phyloP scores from a whole-genome alignment of 2,888 invertebrate species.

The Eilema depressum region DNA sequence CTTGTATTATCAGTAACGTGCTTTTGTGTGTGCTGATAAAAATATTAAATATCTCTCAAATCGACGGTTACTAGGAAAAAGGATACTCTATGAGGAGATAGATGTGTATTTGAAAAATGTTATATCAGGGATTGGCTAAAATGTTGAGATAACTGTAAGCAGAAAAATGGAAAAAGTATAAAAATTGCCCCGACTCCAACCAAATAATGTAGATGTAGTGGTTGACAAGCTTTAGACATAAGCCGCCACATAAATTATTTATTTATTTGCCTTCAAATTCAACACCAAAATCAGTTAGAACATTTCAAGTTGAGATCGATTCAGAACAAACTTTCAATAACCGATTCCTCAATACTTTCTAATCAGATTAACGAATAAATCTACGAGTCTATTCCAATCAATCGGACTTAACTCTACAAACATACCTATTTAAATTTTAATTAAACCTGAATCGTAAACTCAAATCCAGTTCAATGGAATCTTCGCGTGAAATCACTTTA shows the following conservation, averaged over 20 bases:
- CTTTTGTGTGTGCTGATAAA: no score
- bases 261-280: not conserved
- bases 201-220: not conserved
- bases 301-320: not conserved
- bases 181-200: no score
- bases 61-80: not conserved
- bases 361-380: constrained; percentile 32
- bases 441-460: constrained; percentile 49
- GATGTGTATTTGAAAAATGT: no score
- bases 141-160: no score
- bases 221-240: not conserved
- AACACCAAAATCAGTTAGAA: not conserved
- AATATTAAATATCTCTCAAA: not conserved
- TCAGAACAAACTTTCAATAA: constrained; percentile 10
- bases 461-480: constrained; percentile 38
- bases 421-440: constrained; percentile 50
- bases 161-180: no score
- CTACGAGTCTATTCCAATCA: constrained; percentile 36
- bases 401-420: constrained; percentile 40
- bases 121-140: no score
- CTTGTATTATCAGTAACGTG: not conserved
- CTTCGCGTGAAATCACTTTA: constrained; percentile 46
- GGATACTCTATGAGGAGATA: not conserved
- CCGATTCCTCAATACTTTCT: constrained; percentile 19
- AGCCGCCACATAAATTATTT: not conserved